Percentiles rank a stretch among this genome's conserved stretches.
These are phyloP conservation scores for Lonchura striata DNA, from an alignment of 2,113 vertebrate genomes.

Conservation along the genomic window DNA sequence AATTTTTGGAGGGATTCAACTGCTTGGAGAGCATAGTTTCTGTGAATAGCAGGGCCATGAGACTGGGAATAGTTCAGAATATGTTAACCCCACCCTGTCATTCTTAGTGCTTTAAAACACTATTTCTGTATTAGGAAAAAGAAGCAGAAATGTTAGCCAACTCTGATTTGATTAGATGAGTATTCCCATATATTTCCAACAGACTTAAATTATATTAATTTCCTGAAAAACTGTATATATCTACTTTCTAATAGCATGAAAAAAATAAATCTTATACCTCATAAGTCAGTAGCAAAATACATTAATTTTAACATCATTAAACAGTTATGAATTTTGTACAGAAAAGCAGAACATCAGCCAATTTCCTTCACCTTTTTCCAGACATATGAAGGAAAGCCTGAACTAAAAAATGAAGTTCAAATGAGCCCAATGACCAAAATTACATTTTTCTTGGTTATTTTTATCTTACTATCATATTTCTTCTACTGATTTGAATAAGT, in stretches of 20 bases:
- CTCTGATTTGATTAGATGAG: not conserved
- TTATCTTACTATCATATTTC: slow-evolving; percentile 44
- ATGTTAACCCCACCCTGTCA: not conserved
- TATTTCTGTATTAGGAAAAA: not conserved
- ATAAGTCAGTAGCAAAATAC: not conserved
- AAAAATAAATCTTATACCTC: not conserved
- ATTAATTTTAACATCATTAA: not conserved
- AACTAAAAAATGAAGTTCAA: not conserved
- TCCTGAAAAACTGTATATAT: not conserved
- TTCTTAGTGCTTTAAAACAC: not conserved
- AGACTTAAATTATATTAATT: not conserved
- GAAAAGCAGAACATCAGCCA: not conserved
- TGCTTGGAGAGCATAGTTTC: not conserved
- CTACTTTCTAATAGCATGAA: not conserved
- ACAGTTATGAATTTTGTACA: not conserved
- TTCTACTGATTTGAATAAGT: slow-evolving; percentile 56
- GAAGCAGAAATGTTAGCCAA: not conserved
- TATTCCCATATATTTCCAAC: not conserved
- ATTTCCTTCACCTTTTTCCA: not conserved
- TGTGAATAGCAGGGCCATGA: not conserved
- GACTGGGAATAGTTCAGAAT: not conserved
- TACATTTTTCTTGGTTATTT: slow-evolving; percentile 39
- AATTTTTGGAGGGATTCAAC: not conserved
- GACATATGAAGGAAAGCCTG: not conserved
- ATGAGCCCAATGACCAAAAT: slow-evolving; percentile 12